Evolutionary conservation across 2,113 vertebrate genomes (phyloP).

Genomic region (Rallus limicola): DNA sequence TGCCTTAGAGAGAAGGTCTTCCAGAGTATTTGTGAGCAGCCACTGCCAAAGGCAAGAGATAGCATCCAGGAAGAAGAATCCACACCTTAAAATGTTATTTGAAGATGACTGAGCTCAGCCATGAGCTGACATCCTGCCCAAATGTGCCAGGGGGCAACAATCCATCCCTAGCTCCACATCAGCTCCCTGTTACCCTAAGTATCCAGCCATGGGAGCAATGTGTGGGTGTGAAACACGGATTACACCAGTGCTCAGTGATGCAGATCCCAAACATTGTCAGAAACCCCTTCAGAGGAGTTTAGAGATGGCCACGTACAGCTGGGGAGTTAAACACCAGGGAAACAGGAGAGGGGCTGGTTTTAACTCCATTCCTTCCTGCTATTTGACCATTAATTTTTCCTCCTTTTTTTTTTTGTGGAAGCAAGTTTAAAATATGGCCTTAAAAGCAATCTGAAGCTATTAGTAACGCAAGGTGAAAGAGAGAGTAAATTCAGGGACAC

Average conservation of each 20-base stretch:
- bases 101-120: fast-evolving
- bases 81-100: fast-evolving
- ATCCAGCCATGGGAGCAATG: neutral
- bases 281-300: neutral
- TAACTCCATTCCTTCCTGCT: slow-evolving; percentile 3
- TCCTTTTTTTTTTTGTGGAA: neutral
- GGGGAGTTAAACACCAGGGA: slow-evolving; percentile 14
- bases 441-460: slow-evolving; percentile 62
- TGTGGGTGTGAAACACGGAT: fast-evolving
- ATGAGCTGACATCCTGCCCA: fast-evolving
- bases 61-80: neutral
- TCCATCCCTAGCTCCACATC: fast-evolving
- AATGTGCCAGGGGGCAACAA: fast-evolving
- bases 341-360: neutral
- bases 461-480: slow-evolving; percentile 69
- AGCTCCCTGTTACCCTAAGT: neutral
- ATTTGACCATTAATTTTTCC: neutral
- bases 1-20: neutral
- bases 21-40: neutral
- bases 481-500: slow-evolving; percentile 61
- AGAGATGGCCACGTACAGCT: neutral
- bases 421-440: slow-evolving; percentile 18
- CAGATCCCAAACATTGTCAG: neutral
- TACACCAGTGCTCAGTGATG: fast-evolving
- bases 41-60: neutral